Evolutionary conservation across 2,888 invertebrate species (phyloP), one percentile per base, ranked within the genome.

Genomic region (Ethmia dodecea): DNA sequence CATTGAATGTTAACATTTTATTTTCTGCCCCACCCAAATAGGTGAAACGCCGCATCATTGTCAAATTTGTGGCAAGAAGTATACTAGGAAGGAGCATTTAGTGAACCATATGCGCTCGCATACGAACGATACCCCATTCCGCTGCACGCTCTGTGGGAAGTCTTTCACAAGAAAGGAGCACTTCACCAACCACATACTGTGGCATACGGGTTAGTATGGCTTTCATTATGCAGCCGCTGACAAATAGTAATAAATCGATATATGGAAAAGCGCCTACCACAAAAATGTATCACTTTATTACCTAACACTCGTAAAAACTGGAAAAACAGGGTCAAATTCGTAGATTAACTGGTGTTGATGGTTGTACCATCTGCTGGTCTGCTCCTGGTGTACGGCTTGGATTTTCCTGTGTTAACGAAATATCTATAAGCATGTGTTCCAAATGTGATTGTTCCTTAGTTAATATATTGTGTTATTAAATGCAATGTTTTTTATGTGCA

Each of bases 21-120:
- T 79, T 81, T 79, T 80, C 77, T 78, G 78, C 77, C 73, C 76
- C 72, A 67, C 72, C 60, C 60, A 60, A 73, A 59, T 83, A 90
- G 94, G 94, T 70, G 94, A 94, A 86, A 94, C 94, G 48, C 94
- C 94, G 44, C 95, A 95, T 81, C 94, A 94, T 75, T 95, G 95
- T 76, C 92, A 92, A 76, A 91, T 94, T 57, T 94, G 94, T 77
- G 94, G 93, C 54, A 95, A 95, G 88, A 94, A 94, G 79, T 95
- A 94, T 77, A 94, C 94, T 50, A 90, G 95, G 57, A 94, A 94
- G 84, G 95, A 95, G 80, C 95, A 95, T 84, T 89, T 95, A 73
- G 92, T 93, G 58, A 94, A 94, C 81, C 95, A 95, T 81, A 93
- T 94, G 92, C 89, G 94, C 55, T 94, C 94, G 43, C 95, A 95